These are phyloP conservation scores for Scolopax mira DNA, from an alignment of 2,113 vertebrate species.

Conservation along the genomic window DNA sequence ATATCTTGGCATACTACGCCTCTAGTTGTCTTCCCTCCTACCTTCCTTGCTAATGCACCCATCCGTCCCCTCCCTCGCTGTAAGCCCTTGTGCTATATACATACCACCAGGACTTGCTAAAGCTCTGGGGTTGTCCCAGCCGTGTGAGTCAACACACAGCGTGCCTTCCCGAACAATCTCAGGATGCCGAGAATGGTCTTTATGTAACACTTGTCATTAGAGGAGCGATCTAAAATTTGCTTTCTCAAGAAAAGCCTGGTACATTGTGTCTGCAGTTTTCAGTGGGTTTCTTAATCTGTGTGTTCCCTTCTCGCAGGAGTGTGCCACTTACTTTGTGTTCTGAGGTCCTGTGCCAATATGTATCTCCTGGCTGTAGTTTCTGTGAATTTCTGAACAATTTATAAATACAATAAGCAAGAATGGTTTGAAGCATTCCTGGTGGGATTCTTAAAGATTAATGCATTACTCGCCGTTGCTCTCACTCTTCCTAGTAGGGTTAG, in stretches of 20 bases:
- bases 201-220: neutral
- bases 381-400: neutral
- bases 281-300: neutral
- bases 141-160: rapidly evolving
- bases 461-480: neutral
- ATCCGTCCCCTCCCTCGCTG: neutral
- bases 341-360: neutral
- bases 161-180: rapidly evolving
- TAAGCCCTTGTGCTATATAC: neutral
- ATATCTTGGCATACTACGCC: neutral
- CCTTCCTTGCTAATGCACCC: neutral
- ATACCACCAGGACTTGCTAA: rapidly evolving
- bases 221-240: neutral
- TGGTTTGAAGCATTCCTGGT: neutral
- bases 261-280: neutral
- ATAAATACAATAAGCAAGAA: neutral
- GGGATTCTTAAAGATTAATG: neutral
- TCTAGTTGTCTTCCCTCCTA: neutral
- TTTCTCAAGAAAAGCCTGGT: neutral
- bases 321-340: neutral
- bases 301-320: neutral
- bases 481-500: neutral
- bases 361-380: neutral
- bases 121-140: neutral
- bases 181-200: neutral